Base-by-base conservation (phyloP, 2,113 vertebrate species). In the Chitala chitala region DNA sequence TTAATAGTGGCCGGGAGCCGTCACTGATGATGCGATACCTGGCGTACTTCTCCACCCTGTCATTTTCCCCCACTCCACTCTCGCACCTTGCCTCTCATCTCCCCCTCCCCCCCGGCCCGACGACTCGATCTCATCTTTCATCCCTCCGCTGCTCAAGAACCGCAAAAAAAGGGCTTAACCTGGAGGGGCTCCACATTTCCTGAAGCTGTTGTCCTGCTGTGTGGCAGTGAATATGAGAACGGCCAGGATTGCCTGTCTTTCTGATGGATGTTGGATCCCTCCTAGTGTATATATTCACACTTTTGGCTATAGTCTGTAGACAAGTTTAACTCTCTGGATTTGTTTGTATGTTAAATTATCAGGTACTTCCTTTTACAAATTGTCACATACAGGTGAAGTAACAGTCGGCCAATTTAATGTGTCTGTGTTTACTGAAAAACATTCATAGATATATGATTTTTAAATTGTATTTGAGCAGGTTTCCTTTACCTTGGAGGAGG, bases 371-470 rank as follows among this genome's bases (percentile, higher is more conserved):
- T 29, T 24, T 29, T 17, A 26, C 42, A 20, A 63, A 63, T 63
- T 63, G 13, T 63, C 22, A 29, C 64, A 46, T 46, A 10, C n/a
- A 46, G 42, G 42, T 38, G 26, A 42, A 48, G 40, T 46, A 48
- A 10, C 9, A 46, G 46, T 68, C 64, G 46, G n/a, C 42, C 64
- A 68, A 46, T 68, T n/a, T 42, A 68, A 68, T 68, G 42, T 68
- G 64, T 40, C 40, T 46, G 63, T 20, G 44, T 20, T 66, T 42
- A 66, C 24, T 69, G n/a, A 69, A 69, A 68, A 68, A 68, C 38
- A 46, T 65, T 20, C 63, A 15, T 40, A 33, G 40, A 13, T 44
- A 48, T n/a, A 20, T 42, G 5, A 46, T 5, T 22, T 68, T 38
- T 68, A 20, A 46, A 44, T 24, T 66, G 44, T 68, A 15, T 46